Percentiles rank a stretch among this genome's conserved stretches.
Conservation (phyloP, 2,888 invertebrate species). For the Macropis europaea region DNA sequence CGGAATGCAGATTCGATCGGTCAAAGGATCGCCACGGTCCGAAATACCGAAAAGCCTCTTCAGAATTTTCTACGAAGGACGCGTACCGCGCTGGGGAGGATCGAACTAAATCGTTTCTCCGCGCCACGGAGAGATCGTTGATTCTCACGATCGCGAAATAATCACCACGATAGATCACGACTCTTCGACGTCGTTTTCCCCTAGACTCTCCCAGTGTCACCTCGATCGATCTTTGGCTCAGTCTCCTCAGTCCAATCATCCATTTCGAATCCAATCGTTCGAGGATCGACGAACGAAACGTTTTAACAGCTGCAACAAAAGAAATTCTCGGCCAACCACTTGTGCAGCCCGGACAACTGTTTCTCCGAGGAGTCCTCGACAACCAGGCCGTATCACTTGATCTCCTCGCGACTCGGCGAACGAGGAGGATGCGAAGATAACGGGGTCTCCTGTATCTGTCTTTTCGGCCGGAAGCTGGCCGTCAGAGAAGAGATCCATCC, state of each 20-base stretch:
- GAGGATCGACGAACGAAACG: conserved; percentile 46
- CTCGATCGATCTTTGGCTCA: conserved; percentile 49
- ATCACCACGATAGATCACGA: no score
- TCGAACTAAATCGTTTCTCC: conserved; percentile 6
- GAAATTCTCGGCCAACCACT: conserved; percentile 72
- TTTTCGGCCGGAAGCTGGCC: conserved; percentile 76
- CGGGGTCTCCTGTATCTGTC: conserved; percentile 64
- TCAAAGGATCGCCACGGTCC: conserved; percentile 1
- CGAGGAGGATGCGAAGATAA: conserved; percentile 66
- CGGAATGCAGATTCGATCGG: conserved; percentile 3
- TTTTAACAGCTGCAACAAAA: conserved; percentile 72
- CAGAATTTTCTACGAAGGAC: background rate
- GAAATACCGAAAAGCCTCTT: background rate
- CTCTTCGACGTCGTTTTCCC: no score
- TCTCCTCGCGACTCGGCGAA: conserved; percentile 73
- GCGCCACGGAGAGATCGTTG: conserved; percentile 1
- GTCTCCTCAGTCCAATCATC: conserved; percentile 7
- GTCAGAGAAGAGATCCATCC: conserved; percentile 78
- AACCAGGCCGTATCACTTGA: conserved; percentile 75
- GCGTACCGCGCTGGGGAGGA: conserved; percentile 2
- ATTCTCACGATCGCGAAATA: background rate
- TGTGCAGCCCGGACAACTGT: conserved; percentile 63
- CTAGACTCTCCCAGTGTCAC: background rate
- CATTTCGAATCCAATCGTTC: background rate
- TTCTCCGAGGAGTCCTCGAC: conserved; percentile 64